Conservation (phyloP, 2,888 invertebrate genomes). For the Melipona bicolor region DNA sequence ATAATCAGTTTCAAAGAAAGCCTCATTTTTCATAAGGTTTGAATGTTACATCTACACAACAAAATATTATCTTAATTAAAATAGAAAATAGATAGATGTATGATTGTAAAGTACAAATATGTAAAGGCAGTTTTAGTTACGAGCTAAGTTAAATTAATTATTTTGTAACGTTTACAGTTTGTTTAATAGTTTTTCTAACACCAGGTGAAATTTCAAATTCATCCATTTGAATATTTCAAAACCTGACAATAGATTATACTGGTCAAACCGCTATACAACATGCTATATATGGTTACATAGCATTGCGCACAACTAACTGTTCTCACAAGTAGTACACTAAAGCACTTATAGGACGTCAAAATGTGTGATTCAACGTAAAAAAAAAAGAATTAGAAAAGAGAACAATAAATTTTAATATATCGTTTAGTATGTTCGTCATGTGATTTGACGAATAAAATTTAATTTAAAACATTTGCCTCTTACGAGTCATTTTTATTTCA, state of each 20-base stretch:
- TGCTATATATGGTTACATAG: not conserved
- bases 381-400: not conserved
- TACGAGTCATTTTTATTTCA: not conserved
- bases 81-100: not conserved
- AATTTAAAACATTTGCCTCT: not conserved
- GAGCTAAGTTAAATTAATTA: not conserved
- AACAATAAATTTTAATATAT: not conserved
- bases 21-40: not conserved
- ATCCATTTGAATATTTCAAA: slow-evolving; percentile 11
- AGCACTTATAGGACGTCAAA: slow-evolving; percentile 9
- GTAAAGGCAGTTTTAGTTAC: not conserved
- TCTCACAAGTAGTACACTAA: slow-evolving; percentile 17
- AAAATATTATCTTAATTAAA: not conserved
- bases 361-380: not conserved
- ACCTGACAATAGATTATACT: not conserved
- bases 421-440: not conserved
- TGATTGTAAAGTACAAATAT: not conserved
- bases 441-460: not conserved
- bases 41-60: not conserved
- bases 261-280: not conserved
- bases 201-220: slow-evolving; percentile 3
- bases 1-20: no score
- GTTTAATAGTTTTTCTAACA: not conserved
- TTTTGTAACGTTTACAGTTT: not conserved
- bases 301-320: slow-evolving; percentile 5